Base-by-base conservation (phyloP, 2,888 invertebrate genomes). In the Temnothorax rugatulus region DNA sequence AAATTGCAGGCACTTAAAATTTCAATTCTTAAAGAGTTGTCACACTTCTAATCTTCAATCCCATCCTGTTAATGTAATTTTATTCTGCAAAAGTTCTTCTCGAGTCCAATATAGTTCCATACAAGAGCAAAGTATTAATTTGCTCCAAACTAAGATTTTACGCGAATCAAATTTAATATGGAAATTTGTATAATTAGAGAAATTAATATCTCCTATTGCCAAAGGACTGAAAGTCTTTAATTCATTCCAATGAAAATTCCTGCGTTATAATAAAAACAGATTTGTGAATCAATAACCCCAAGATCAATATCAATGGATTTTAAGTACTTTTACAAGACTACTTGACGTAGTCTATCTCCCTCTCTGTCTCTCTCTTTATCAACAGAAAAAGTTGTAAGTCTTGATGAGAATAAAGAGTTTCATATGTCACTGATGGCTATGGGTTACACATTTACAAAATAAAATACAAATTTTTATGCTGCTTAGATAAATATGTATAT, bases 61-160 rank as follows among this genome's bases (percentile, higher is more conserved):
- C 15, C 15, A 50, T 52, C 4, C 18, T 1, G 2, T 76, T 50
- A 68, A 68, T 41, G 25, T 47, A 13, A 75, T 25, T 76, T 77
- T 34, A 29, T 21, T 47, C n/a, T n/a, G 4, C 1, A 11, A 29
- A 57, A 77, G 5, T 29, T 54, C 11, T n/a, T 41, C 4, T 0
- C 54, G n/a, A 76, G 7, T 76, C 15, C 59, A 44, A 73, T n/a
- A 29, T 34, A 34, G 34, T 34, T 34, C 34, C 7, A n/a, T 4
- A 54, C 41, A 77, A 41, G 13, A 29, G 9, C 13, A 41, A 41
- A 29, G 3, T 68, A 29, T 52, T 54, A 41, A 63, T 54, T 44
- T 68, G 13, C 18, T 68, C 7, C 18, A 64, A 64, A 64, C 7
- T 38, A 52, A 18, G 15, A 64, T 18, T 64, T 52, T 38, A 18